Evolutionary conservation across 2,797 vertebrate species (phyloP).

Genomic region (Enteromius trimaculatus): DNA sequence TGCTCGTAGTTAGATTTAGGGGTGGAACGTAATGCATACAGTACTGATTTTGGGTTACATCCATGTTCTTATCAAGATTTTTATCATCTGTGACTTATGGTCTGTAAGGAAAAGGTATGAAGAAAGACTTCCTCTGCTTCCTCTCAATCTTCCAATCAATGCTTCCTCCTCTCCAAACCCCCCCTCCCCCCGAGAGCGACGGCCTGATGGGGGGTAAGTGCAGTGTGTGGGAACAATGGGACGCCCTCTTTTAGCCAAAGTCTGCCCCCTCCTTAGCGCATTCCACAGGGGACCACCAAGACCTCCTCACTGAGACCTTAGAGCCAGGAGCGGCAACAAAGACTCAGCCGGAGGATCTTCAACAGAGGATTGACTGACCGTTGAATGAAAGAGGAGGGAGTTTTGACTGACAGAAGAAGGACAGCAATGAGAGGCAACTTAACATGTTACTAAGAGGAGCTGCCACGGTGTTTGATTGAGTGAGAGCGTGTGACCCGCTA

Average conservation of each 20-base stretch:
- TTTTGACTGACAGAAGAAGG: constrained; percentile 61
- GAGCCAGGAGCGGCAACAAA: constrained; percentile 77
- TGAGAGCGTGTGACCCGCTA: constrained; percentile 51
- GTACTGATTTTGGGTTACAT: constrained; percentile 45
- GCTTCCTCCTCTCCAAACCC: constrained; percentile 62
- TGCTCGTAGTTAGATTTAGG: not conserved
- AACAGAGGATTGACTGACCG: constrained; percentile 69
- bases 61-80: not conserved
- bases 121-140: constrained; percentile 64
- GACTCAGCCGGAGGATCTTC: constrained; percentile 51
- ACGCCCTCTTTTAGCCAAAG: constrained; percentile 68
- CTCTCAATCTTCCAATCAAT: constrained; percentile 67
- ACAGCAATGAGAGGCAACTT: constrained; percentile 54
- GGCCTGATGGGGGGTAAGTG: constrained; percentile 81
- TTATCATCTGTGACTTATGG: not conserved
- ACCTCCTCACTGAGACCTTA: constrained; percentile 66
- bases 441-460: constrained; percentile 33
- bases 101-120: not conserved
- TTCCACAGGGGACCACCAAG: constrained; percentile 95
- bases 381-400: constrained; percentile 52
- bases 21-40: constrained; percentile 55
- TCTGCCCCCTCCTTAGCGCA: constrained; percentile 80
- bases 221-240: constrained; percentile 93
- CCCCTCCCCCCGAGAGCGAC: constrained; percentile 80
- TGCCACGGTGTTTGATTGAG: constrained; percentile 43